Conservation (phyloP, 2,888 invertebrate species). For the Sepiola atlantica region DNA sequence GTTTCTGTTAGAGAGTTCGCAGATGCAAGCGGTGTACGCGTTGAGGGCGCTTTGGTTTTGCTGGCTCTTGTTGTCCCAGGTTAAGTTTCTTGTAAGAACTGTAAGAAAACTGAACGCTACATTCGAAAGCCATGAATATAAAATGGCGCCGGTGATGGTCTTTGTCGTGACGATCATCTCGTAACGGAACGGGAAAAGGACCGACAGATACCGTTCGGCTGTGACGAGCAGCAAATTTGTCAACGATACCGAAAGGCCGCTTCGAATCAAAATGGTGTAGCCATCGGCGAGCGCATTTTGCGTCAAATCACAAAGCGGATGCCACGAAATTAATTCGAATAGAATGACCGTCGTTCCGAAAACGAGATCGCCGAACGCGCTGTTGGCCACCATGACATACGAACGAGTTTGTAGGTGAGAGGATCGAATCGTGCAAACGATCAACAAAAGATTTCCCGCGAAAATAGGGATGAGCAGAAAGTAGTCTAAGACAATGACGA, state of each 20-base stretch:
- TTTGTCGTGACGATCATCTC: background rate
- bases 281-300: background rate
- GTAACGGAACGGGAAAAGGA: background rate
- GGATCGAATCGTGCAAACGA: background rate
- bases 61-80: background rate
- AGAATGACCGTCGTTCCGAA: background rate
- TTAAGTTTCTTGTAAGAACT: background rate
- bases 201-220: background rate
- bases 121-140: background rate
- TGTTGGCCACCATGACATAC: constrained; percentile 18
- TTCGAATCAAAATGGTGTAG: background rate
- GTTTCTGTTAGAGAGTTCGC: background rate
- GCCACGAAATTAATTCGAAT: constrained; percentile 8
- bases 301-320: background rate
- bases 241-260: constrained; percentile 3
- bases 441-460: background rate
- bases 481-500: background rate
- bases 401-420: background rate
- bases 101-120: background rate
- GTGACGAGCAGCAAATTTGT: background rate
- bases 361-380: background rate
- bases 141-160: background rate
- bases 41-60: background rate
- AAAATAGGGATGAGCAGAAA: background rate
- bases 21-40: background rate